phyloP scores from a whole-genome alignment of 2,888 invertebrate genomes.

The Serrognathus titanus region DNA sequence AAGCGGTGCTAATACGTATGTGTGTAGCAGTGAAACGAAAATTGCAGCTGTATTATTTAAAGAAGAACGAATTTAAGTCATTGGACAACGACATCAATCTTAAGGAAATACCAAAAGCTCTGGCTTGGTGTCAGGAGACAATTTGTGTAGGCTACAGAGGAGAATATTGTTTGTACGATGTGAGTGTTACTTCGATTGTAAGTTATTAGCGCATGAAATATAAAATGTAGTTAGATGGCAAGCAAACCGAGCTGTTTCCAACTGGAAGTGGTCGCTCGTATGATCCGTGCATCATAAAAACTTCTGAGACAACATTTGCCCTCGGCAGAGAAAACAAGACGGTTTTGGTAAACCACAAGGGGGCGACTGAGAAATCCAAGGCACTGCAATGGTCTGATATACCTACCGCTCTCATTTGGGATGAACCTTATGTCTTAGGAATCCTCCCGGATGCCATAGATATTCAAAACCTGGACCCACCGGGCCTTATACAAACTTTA shows the following conservation, averaged over 20 bases:
- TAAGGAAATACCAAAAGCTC: conserved; percentile 74
- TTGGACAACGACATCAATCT: conserved; percentile 71
- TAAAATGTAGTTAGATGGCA: conserved; percentile 49
- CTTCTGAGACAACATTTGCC: conserved; percentile 72
- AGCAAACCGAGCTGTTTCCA: conserved; percentile 79
- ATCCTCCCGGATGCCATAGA: conserved; percentile 79
- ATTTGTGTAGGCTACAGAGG: conserved; percentile 84
- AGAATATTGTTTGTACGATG: conserved; percentile 75
- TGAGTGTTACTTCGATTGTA: conserved; percentile 45
- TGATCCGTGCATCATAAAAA: conserved; percentile 79
- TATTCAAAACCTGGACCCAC: conserved; percentile 75
- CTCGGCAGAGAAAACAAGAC: conserved; percentile 85
- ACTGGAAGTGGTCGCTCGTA: conserved; percentile 73
- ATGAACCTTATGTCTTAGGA: conserved; percentile 89
- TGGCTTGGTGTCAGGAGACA: conserved; percentile 81
- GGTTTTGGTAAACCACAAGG: conserved; percentile 76
- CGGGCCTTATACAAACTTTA: conserved; percentile 45
- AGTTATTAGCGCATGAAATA: not conserved
- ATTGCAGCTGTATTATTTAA: conserved; percentile 86
- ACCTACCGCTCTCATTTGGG: conserved; percentile 77
- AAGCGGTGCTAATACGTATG: conserved; percentile 72
- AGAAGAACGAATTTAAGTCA: conserved; percentile 67
- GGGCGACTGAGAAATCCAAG: conserved; percentile 65
- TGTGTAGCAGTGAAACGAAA: conserved; percentile 85
- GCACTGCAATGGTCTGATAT: conserved; percentile 78